Evolutionary conservation across 2,888 invertebrate species (phyloP).

Genomic region (Nomada lathburiana): DNA sequence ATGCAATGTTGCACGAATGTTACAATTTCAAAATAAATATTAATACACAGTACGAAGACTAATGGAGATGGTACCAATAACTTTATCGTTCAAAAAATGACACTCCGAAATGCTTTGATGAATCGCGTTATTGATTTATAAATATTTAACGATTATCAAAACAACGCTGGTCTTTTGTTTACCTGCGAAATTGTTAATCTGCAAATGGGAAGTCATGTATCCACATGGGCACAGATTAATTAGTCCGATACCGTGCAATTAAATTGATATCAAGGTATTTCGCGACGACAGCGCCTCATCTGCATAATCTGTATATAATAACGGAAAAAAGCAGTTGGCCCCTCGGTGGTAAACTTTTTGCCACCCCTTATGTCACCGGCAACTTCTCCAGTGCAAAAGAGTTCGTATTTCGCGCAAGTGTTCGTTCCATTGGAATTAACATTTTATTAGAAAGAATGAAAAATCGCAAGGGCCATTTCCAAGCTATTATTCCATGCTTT

Average conservation of each 20-base stretch:
- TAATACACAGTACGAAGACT: too few species aligned
- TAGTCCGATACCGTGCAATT: constrained; percentile 73
- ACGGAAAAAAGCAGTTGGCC: constrained; percentile 62
- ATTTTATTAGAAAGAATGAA: neutral
- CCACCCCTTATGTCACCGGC: constrained; percentile 34
- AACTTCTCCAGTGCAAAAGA: constrained; percentile 21
- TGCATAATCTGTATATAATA: constrained; percentile 82
- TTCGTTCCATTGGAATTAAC: neutral
- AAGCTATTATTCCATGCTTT: too few species aligned
- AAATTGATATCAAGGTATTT: constrained; percentile 79
- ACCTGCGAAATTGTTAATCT: neutral
- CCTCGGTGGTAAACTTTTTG: constrained; percentile 60
- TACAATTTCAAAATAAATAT: too few species aligned
- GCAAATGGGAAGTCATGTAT: constrained; percentile 23
- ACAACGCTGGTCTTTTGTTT: neutral
- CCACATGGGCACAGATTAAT: constrained; percentile 59
- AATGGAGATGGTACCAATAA: too few species aligned
- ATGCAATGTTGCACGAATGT: too few species aligned
- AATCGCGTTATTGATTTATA: too few species aligned
- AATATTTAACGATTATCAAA: too few species aligned
- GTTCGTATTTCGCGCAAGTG: neutral
- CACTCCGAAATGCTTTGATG: too few species aligned
- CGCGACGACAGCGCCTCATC: constrained; percentile 70
- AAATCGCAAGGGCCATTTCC: too few species aligned
- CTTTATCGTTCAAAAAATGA: too few species aligned